Base-by-base conservation (phyloP, 2,113 vertebrate species). In the Hylia prasina region DNA sequence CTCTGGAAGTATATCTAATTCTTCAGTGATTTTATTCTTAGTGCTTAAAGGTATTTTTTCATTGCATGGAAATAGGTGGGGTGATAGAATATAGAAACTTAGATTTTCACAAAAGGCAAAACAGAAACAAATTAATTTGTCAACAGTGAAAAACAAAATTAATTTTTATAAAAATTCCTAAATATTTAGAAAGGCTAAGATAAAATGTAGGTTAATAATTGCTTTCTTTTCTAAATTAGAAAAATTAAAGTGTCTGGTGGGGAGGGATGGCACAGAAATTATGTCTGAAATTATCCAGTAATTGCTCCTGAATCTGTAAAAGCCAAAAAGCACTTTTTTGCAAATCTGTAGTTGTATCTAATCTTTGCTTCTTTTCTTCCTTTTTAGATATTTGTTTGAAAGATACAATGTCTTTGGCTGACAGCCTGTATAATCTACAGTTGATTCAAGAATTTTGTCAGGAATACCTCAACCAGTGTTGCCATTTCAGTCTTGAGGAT, bases 401-500 rank as follows among this genome's bases (percentile, higher is more conserved):
- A 94, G 99, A 99, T 90, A 98, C 98, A 47, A 99, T 99, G 99
- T 98, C 98, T 42, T 96, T 99, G 97, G 98, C 99, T 9, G 99
- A 99, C 94, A 98, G 99, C 58, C 97, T 99, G 23, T 99, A 99
- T 97, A 99, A 99, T 95, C 98, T 99, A 27, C 99, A 99, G 83
- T 89, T 99, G 94, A 98, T 99, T 68, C 99, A 99, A 97, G 98
- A 99, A 69, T 99, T 99, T 98, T 99, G 99, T 96, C 98, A 98
- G 91, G 99, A 99, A 86, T 98, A 99, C 94, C 97, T 99, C 95
- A 99, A 98, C 96, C 98, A 93, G 95, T 99, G 99, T 97, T 99
- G 99, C 97, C 99, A 99, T 97, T 99, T 99, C 97, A 98, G 96
- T 89, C 98, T 99, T 91, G 99, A 99, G 96, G 99, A 99, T 95